Evolutionary conservation across 2,113 vertebrate genomes (phyloP), one percentile per base, ranked within the genome.

Genomic region (Cepphus grylle): DNA sequence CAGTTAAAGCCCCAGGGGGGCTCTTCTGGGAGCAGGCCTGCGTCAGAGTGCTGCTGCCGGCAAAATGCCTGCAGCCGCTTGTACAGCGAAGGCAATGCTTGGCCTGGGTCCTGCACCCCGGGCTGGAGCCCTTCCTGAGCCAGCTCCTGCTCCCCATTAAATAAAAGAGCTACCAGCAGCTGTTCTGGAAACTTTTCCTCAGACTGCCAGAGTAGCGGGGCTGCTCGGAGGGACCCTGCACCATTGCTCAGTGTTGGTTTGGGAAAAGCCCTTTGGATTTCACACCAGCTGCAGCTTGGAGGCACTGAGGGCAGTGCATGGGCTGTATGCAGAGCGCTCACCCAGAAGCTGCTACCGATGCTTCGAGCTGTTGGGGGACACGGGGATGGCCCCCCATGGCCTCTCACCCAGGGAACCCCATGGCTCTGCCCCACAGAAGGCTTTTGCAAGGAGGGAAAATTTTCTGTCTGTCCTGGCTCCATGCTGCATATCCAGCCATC

Each of bases 1-100:
- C 2, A 0, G 9, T 23, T 19, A 45, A 42, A 45, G 29, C 16
- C 16, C 49, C 6, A 0, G 4, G 6, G 59, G 36, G 22, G n/a
- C 61, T 90, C 18, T 59, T 66, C 52, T 72, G 74, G 49, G 49
- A 85, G 18, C 47, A 2, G 0, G 18, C 45, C 80, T 88, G 56
- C 2, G 1, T 29, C 74, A 76, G 45, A 86, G 62, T 2, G 0
- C 55, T 49, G 88, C 72, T 74, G 73, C 42, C 6, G 4, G 53
- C 72, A 45, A 53, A 59, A 22, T 23, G 62, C 56, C 74, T 4
- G 0, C 2, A 0, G 69, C 72, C 2, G 27, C 55, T 55, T 1
- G 2, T 3, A 43, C 6, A 29, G 34, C 16, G 0, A 23, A 23
- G 40, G 78, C 88, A 40, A 12, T 0, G 52, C 4, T 36, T 71